Conservation (phyloP, 2,113 vertebrate genomes). For the Sinocyclocheilus rhinocerous region DNA sequence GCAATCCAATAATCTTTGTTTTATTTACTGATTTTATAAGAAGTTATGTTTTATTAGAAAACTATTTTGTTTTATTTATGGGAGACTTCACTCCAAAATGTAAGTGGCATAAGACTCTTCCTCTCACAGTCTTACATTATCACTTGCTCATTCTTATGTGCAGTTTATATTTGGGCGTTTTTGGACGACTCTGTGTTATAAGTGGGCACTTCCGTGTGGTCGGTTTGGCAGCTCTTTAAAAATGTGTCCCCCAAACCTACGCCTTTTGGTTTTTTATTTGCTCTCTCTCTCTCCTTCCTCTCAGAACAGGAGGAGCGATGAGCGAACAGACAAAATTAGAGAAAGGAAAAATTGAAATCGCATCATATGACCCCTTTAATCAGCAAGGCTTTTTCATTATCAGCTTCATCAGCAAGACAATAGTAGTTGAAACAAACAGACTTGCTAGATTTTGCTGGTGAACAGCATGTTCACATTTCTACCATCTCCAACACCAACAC, state of each 20-base stretch:
- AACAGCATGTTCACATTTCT: neutral
- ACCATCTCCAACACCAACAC: neutral
- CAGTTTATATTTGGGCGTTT: neutral
- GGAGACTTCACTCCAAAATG: too few species aligned
- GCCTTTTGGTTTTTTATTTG: neutral
- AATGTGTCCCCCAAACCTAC: conserved; percentile 15
- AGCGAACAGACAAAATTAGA: conserved; percentile 33
- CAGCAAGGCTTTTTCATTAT: neutral
- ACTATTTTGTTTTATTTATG: too few species aligned
- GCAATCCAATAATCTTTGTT: too few species aligned
- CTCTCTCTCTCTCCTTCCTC: neutral
- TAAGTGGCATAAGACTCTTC: neutral
- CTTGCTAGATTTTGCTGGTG: neutral
- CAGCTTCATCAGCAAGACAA: neutral
- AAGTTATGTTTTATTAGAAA: too few species aligned
- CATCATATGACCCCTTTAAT: too few species aligned
- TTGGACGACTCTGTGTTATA: neutral
- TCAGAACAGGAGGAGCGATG: conserved; percentile 5
- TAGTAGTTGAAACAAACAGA: neutral
- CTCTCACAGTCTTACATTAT: neutral
- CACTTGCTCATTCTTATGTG: conserved; percentile 18
- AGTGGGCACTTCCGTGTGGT: conserved; percentile 27
- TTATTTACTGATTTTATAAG: too few species aligned
- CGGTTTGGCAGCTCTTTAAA: neutral
- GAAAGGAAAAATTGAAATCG: too few species aligned